Evolutionary conservation across 2,113 vertebrate genomes (phyloP), one percentile per base, ranked within the genome.

Genomic region (Athene noctua): DNA sequence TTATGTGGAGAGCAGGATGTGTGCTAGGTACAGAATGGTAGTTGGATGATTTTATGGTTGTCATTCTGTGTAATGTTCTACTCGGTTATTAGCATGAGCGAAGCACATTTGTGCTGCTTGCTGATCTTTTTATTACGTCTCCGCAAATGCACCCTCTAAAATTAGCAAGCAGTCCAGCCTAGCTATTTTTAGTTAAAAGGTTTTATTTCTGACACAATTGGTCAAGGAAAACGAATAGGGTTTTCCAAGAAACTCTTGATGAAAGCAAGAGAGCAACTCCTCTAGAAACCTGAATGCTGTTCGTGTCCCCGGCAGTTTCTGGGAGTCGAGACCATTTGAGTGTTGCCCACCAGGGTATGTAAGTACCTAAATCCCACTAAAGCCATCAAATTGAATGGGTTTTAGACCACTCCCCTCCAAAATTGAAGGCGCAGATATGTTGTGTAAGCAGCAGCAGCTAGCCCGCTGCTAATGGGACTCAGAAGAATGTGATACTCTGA

Each of bases 151-250:
- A 51, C 16, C 21, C 10, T 92, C 83, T 72, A 82, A 94, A 96
- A 96, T 90, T 90, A 96, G 91, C 79, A 46, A 82, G 55, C 26
- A 61, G 82, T 65, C 74, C 29, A 59, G 79, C 15, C 57, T 18
- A 13, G 86, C 47, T 96, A 86, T 95, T 96, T 95, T 90, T 88
- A 86, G 88, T 59, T 72, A 81, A 67, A 94, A 78, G 68, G 62
- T 51, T 92, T 94, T 93, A 90, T 97, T 97, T 85, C 80, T 78
- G 90, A 72, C 83, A 62, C 85, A 49, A 4, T 32, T 38, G 88
- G 78, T 75, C 85, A 40, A 72, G 65, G 81, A 26, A 82, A 87
- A 59, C 0, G 23, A 81, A 47, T 23, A 32, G 18, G 15, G 26
- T 82, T 95, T 87, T 87, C 94, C 59, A 87, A 73, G 65, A 78